Percentiles rank a stretch among this genome's conserved stretches.
These are phyloP conservation scores for Grus americana DNA, from an alignment of 2,113 vertebrate genomes.

Conservation along the genomic window DNA sequence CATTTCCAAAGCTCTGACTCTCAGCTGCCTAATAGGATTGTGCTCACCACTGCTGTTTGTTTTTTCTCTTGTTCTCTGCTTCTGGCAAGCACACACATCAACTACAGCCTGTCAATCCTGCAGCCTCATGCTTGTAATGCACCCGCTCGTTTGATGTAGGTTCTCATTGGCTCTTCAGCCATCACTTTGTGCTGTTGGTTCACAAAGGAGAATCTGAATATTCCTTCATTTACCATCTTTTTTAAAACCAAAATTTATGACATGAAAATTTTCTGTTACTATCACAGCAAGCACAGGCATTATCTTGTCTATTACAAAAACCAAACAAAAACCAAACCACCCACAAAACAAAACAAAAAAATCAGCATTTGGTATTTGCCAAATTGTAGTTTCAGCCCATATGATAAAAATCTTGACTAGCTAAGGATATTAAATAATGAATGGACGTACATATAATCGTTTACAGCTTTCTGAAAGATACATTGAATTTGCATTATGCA, in stretches of 20 bases:
- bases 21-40: not conserved
- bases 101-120: not conserved
- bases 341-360: not conserved
- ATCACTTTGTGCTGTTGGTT: not conserved
- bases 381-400: not conserved
- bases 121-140: fast-evolving
- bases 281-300: not conserved
- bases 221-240: not conserved
- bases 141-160: fast-evolving
- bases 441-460: not conserved
- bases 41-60: not conserved
- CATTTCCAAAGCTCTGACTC: not conserved
- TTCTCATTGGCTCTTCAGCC: not conserved
- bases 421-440: not conserved
- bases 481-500: not conserved
- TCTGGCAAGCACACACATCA: not conserved
- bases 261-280: not conserved
- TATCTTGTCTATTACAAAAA: not conserved
- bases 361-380: not conserved
- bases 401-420: not conserved
- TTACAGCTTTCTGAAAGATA: not conserved
- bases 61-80: not conserved
- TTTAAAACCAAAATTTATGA: not conserved
- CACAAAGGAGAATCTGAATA: not conserved
- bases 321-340: too few relatives aligned